Percentiles rank a stretch among this genome's conserved stretches.
These are phyloP conservation scores for Stigmatopora nigra DNA, from an alignment of 2,113 vertebrate genomes.

Conservation along the genomic window DNA sequence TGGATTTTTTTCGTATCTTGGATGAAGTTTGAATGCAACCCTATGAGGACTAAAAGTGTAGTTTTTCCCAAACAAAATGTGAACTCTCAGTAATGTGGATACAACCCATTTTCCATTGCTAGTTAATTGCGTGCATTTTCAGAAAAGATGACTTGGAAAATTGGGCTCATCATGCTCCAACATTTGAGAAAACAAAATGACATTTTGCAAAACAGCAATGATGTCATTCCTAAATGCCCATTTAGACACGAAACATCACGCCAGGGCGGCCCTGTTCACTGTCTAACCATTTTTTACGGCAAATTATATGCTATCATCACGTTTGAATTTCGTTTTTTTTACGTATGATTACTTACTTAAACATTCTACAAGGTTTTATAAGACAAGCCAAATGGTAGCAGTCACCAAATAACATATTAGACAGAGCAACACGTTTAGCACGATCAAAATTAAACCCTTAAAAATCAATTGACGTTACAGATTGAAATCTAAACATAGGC, in stretches of 20 bases:
- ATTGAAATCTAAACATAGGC: constrained; percentile 45
- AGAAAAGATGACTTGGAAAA: constrained; percentile 1
- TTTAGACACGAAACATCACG: not conserved
- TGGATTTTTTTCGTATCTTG: too few species aligned
- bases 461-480: constrained; percentile 50
- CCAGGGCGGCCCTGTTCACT: not conserved
- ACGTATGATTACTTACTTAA: too few species aligned
- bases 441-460: constrained; percentile 36
- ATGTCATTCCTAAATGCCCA: constrained; percentile 1
- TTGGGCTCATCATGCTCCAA: not conserved
- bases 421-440: constrained; percentile 18
- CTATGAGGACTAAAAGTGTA: not conserved
- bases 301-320: not conserved
- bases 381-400: not conserved
- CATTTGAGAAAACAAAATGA: not conserved
- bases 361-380: too few species aligned
- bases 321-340: not conserved
- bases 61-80: not conserved
- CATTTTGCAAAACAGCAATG: not conserved
- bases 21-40: not conserved
- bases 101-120: not conserved
- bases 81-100: not conserved
- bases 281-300: not conserved
- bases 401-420: not conserved
- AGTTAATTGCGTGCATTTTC: not conserved